Conservation (phyloP, 2,113 vertebrate species). For the Cryptomyrus ogoouensis region DNA sequence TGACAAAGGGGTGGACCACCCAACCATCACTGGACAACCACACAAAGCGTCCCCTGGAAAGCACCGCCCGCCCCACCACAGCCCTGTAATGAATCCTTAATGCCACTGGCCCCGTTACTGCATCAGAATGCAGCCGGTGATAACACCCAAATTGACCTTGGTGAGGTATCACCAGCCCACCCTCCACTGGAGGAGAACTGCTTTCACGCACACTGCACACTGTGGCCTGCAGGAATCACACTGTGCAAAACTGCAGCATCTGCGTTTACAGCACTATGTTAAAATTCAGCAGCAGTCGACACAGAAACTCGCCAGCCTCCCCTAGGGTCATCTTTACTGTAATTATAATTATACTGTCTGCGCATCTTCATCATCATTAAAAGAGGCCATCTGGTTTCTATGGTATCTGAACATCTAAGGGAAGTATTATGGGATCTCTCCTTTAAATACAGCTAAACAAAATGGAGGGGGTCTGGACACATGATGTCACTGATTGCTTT, state of each 20-base stretch:
- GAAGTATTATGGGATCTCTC: background rate
- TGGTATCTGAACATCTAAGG: background rate
- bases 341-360: background rate
- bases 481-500: background rate
- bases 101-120: slow-evolving; percentile 29
- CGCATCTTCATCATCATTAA: background rate
- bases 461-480: background rate
- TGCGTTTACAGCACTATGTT: background rate
- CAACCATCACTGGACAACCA: background rate
- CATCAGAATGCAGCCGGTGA: slow-evolving; percentile 39
- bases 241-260: background rate
- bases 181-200: background rate
- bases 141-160: slow-evolving; percentile 50
- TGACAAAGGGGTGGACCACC: slow-evolving; percentile 6
- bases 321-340: background rate
- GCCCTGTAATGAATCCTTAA: slow-evolving; percentile 55
- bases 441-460: background rate
- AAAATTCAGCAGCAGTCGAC: background rate
- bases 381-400: background rate
- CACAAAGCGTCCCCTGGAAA: slow-evolving; percentile 17
- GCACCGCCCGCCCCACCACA: background rate
- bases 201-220: background rate
- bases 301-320: background rate
- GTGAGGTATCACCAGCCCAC: background rate
- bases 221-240: background rate